Base-by-base conservation (phyloP, 2,113 vertebrate genomes). In the Poeciliopsis turrubarensis region DNA sequence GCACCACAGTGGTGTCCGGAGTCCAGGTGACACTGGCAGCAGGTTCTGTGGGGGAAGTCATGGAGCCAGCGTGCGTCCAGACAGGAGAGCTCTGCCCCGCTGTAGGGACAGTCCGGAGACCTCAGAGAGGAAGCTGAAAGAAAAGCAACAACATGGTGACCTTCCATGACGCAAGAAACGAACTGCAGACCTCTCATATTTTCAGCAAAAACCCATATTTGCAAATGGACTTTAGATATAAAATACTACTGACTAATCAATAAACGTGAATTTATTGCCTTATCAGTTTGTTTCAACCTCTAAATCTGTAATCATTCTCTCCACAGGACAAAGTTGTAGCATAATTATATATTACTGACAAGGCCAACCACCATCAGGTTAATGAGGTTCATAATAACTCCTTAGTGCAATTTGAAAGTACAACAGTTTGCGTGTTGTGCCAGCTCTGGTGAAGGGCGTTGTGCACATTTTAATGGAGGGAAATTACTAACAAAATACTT, bases 71-170 rank as follows among this genome's bases (percentile, higher is more conserved):
- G 92, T 60, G 94, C 93, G 82, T 98, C 96, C 74, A 99, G 93
- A 73, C 95, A 97, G 0, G 96, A 95, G 80, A 99, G 87, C 80
- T 99, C 98, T 1, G 96, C 97, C 10, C 95, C 95, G 0, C 88
- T 90, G 91, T 94, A 97, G 30, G 95, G 95, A 86, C 94, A 88
- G 71, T 97, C 97, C 71, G 96, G 96, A n/a, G 95, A 93, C 81
- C 96, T 94, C 86, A 95, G 86, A 57, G 96, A 96, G 89, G 95
- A 95, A 92, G 92, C 39, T 68, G 88, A 60, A 62, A 64, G 22
- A 10, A 22, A 11, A 32, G 3, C 25, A 54, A 14, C 44, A 31
- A 57, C 12, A 54, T 41, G 26, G 14, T 8, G 13, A 17, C 30
- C 5, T 31, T 31, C 51, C 22, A 57, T 31, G 13, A 17, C 13